Percentiles rank a stretch among this genome's conserved stretches.
phyloP scores from a whole-genome alignment of 2,888 invertebrate genomes.

The Brenthis hecate region DNA sequence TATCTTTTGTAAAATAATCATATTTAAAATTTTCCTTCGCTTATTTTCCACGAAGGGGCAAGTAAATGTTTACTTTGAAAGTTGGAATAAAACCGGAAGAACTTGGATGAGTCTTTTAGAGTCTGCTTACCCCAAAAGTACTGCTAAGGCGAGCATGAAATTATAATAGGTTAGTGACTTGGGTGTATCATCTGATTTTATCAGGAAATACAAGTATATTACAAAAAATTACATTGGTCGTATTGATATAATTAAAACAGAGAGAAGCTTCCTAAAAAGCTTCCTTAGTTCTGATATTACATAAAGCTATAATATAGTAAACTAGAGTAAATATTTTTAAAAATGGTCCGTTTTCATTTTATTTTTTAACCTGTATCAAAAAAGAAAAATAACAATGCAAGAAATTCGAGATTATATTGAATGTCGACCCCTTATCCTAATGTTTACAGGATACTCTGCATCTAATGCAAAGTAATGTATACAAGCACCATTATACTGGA shows the following conservation, averaged over 20 bases:
- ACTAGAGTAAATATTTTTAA: neutral
- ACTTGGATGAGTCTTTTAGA: slow-evolving; percentile 6
- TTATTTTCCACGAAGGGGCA: slow-evolving; percentile 15
- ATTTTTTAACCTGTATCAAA: neutral
- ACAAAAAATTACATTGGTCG: neutral
- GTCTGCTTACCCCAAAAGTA: slow-evolving; percentile 12
- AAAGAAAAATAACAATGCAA: slow-evolving; percentile 1
- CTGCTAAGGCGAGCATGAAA: slow-evolving; percentile 13
- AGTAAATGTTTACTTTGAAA: slow-evolving; percentile 23
- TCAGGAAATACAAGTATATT: neutral
- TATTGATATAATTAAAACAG: too few relatives aligned
- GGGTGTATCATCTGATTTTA: slow-evolving; percentile 4
- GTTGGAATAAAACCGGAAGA: slow-evolving; percentile 23
- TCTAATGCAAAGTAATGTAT: slow-evolving; percentile 12
- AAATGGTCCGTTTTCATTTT: neutral
- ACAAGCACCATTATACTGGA: slow-evolving; percentile 14
- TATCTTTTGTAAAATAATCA: slow-evolving; percentile 26
- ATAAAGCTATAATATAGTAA: too few relatives aligned
- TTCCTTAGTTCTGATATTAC: too few relatives aligned
- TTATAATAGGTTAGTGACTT: slow-evolving; percentile 16
- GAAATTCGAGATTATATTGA: slow-evolving; percentile 10
- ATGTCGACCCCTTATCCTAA: slow-evolving; percentile 4
- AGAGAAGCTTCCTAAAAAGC: too few relatives aligned
- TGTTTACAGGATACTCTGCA: slow-evolving; percentile 16
- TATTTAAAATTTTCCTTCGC: slow-evolving; percentile 25